phyloP scores from a whole-genome alignment of 2,113 vertebrate species.

The Hippoglossus stenolepis region DNA sequence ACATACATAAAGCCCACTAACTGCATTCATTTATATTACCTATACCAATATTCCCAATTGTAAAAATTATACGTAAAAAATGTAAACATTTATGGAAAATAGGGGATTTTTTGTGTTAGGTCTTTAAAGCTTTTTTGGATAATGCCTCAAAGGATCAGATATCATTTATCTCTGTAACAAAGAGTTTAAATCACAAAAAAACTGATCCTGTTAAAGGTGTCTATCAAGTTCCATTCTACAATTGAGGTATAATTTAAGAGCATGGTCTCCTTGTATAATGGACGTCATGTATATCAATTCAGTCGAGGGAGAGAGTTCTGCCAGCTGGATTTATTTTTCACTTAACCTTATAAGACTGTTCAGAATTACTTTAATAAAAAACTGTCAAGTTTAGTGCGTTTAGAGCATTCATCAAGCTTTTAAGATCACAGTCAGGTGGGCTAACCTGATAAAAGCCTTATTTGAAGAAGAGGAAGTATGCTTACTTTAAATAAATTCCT shows the following conservation, averaged over 20 bases:
- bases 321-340: slow-evolving; percentile 5
- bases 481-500: neutral
- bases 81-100: too few relatives aligned
- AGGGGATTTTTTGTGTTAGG: too few relatives aligned
- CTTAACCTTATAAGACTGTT: slow-evolving; percentile 12
- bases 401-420: neutral
- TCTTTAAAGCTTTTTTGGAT: neutral
- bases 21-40: too few relatives aligned
- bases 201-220: too few relatives aligned
- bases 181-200: too few relatives aligned
- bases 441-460: neutral
- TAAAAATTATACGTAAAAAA: too few relatives aligned
- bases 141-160: neutral
- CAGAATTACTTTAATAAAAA: slow-evolving; percentile 14
- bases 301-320: slow-evolving; percentile 1
- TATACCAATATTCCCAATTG: too few relatives aligned
- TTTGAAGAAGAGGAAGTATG: neutral
- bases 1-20: too few relatives aligned
- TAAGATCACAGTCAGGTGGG: neutral
- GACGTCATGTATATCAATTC: slow-evolving; percentile 15
- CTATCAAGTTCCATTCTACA: neutral
- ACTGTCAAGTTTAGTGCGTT: neutral
- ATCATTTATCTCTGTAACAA: too few relatives aligned
- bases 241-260: slow-evolving; percentile 8
- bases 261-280: slow-evolving; percentile 7